Evolutionary conservation across 2,888 invertebrate genomes (phyloP).

Genomic region (Ectropis crepuscularia): DNA sequence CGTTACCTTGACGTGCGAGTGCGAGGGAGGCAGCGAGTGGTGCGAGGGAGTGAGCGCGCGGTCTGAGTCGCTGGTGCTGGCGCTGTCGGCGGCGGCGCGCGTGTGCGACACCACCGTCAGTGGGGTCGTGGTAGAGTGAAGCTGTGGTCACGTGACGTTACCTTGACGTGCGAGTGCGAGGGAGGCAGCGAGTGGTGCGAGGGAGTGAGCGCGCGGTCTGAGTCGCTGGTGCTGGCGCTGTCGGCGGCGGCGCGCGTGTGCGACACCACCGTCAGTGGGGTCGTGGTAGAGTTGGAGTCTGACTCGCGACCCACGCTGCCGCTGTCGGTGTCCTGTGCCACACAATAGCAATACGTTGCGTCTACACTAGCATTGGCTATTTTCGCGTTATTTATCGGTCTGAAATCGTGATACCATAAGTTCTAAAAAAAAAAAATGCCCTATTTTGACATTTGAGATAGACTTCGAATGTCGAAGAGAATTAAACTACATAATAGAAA

Average conservation of each 20-base stretch:
- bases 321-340: conserved; percentile 75
- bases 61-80: conserved; percentile 84
- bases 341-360: background rate
- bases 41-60: conserved; percentile 82
- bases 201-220: conserved; percentile 84
- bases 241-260: conserved; percentile 79
- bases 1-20: conserved; percentile 42
- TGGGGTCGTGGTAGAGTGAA: background rate
- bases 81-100: conserved; percentile 69
- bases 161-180: conserved; percentile 46
- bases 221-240: conserved; percentile 80
- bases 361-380: too few relatives aligned
- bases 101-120: conserved; percentile 85
- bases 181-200: conserved; percentile 65
- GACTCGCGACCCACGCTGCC: conserved; percentile 90
- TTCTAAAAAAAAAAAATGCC: too few relatives aligned
- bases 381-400: too few relatives aligned
- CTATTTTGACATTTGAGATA: too few relatives aligned
- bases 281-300: conserved; percentile 90
- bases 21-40: conserved; percentile 58
- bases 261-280: conserved; percentile 89
- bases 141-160: conserved; percentile 10
- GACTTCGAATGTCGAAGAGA: too few relatives aligned
- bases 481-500: too few relatives aligned
- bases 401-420: too few relatives aligned